phyloP scores from a whole-genome alignment of 92 coral and sea anemone genomes.

The Epizoanthus stellaris region DNA sequence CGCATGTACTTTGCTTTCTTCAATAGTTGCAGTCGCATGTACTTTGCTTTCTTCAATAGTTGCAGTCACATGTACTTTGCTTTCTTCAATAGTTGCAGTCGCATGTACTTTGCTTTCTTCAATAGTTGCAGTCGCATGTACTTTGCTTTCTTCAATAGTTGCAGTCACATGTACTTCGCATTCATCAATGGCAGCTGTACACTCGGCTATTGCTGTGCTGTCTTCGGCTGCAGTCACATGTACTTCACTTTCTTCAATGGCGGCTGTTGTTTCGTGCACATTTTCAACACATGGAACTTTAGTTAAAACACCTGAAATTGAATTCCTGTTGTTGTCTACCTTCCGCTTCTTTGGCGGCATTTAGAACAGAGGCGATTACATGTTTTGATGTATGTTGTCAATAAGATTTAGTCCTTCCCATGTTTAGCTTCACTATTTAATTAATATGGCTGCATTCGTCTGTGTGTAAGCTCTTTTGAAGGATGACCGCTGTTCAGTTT shows the following conservation, averaged over 20 bases:
- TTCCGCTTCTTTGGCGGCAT: background rate
- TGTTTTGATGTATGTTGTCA: background rate
- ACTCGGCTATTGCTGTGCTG: background rate
- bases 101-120: no score
- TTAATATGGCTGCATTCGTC: background rate
- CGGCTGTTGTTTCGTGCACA: background rate
- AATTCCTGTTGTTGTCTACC: slow-evolving; percentile 6
- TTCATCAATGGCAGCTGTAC: no score
- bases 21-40: no score
- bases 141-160: no score
- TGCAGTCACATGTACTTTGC: no score
- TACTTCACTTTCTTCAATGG: background rate
- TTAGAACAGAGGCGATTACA: background rate
- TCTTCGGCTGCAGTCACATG: background rate
- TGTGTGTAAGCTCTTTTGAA: background rate
- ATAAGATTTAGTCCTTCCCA: background rate
- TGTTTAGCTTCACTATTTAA: slow-evolving; percentile 2
- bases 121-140: no score
- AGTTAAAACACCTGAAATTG: background rate
- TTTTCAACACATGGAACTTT: slow-evolving; percentile 7
- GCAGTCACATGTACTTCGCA: no score
- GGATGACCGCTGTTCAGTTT: background rate
- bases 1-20: no score
- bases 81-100: no score
- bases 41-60: no score